A percentile compares a stretch with the other conserved stretches of the same genome.
Conservation (phyloP, 1,140 invertebrate genomes). For the Ceratoteleas bidentatus region DNA sequence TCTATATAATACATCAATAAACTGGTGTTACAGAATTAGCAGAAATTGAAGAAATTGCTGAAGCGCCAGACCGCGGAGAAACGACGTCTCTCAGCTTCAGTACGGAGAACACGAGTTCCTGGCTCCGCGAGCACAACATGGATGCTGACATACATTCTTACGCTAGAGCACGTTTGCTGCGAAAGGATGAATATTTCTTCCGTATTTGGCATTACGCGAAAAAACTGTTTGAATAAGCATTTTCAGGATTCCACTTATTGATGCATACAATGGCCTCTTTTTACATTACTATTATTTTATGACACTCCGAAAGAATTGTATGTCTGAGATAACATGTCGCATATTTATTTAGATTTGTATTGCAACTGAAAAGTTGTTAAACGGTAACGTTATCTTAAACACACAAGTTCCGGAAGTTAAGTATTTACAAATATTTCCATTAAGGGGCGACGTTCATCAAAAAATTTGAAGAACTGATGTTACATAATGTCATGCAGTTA, state of each 20-base stretch:
- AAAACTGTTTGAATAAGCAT: constrained; percentile 88
- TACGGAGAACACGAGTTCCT: constrained; percentile 95
- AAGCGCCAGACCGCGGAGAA: constrained; percentile 84
- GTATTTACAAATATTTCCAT: constrained; percentile 36
- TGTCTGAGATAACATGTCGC: constrained; percentile 22
- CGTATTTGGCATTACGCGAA: constrained; percentile 93
- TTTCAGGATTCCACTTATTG: constrained; percentile 62
- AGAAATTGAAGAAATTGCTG: constrained; percentile 83
- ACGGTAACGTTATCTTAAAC: constrained; percentile 23
- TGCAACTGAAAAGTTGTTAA: constrained; percentile 1
- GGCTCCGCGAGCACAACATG: constrained; percentile 94
- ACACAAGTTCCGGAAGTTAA: constrained; percentile 27
- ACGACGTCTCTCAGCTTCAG: constrained; percentile 89
- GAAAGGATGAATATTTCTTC: constrained; percentile 97
- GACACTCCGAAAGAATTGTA: constrained; percentile 34
- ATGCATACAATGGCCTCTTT: constrained; percentile 40
- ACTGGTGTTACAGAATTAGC: constrained; percentile 70
- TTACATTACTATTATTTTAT: constrained; percentile 36
- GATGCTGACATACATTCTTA: constrained; percentile 95
- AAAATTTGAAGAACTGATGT: constrained; percentile 57
- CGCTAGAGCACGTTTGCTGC: constrained; percentile 89
- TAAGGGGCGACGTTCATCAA: constrained; percentile 31
- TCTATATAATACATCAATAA: constrained; percentile 2
- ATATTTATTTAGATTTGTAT: constrained; percentile 48
- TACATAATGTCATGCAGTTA: constrained; percentile 30